These are phyloP conservation scores for Scaptomyza tumidula DNA, from an alignment of 2,888 invertebrate genomes.

Conservation along the genomic window DNA sequence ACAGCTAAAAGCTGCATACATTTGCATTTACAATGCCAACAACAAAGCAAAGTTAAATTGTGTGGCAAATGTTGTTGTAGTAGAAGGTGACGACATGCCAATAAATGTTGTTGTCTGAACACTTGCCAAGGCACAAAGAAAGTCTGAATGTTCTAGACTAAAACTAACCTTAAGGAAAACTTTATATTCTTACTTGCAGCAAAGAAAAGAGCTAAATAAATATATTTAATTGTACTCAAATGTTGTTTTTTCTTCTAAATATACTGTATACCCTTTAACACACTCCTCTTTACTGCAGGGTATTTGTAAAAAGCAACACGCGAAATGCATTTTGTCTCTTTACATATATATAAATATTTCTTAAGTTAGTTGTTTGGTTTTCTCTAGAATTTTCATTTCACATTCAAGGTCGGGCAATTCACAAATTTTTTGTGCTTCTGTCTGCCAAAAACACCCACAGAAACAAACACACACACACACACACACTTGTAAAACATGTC, in stretches of 20 bases:
- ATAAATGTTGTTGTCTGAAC: constrained; percentile 30
- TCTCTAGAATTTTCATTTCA: constrained; percentile 64
- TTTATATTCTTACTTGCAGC: too few relatives aligned
- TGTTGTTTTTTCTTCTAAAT: background rate
- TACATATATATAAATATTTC: background rate
- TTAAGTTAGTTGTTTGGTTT: constrained; percentile 34
- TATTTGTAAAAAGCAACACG: constrained; percentile 8
- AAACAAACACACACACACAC: background rate
- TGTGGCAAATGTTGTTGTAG: constrained; percentile 2
- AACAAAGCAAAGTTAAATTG: constrained; percentile 15
- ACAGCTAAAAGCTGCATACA: constrained; percentile 20
- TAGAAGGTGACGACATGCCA: constrained; percentile 50
- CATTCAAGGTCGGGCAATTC: constrained; percentile 46
- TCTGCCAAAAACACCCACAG: constrained; percentile 41
- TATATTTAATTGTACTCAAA: background rate
- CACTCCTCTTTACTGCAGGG: background rate
- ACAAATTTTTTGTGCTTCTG: constrained; percentile 45
- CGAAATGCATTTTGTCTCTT: constrained; percentile 4
- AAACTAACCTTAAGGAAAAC: background rate
- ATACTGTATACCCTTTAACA: background rate
- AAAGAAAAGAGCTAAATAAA: background rate
- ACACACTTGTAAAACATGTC: background rate
- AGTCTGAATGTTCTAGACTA: background rate
- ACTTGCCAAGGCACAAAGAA: constrained; percentile 32
- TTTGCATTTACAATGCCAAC: constrained; percentile 18